Base-by-base conservation (phyloP, 2,888 invertebrate species). In the Drosophila quinaria region DNA sequence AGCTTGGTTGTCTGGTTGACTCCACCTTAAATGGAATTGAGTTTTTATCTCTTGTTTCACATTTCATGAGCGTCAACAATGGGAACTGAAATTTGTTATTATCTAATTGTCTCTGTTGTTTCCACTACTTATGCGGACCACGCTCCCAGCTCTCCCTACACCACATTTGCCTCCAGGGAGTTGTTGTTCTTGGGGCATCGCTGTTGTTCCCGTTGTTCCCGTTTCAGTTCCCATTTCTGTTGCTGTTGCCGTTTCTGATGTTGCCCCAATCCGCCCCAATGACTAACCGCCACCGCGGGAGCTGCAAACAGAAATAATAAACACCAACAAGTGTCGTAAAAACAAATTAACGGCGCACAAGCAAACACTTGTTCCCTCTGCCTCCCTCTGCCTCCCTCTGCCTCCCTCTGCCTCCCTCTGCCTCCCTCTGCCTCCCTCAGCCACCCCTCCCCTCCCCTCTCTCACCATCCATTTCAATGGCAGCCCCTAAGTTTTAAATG, bases 291-390 rank as follows among this genome's bases (percentile, higher is more conserved):
- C 82, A 67, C 33, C 73, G 70, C 77, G 80, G 83, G 80, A 82
- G 69, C 80, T 76, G 70, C 77, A 75, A 82, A 78, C 79, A 74
- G 68, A 80, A 78, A 80, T 82, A 80, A 80, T 80, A 80, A 80
- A 80, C 80, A 82, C 80, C 80, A 80, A 80, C 80, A 80, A 80
- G 80, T 80, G 80, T 80, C 80, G 83, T 80, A 80, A 80, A 80
- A 80, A 80, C 80, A 82, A 80, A 80, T 80, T 80, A 80, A 80
- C 83, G 80, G 80, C 80, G 76, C 83, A 65, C 80, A 80, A 69
- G 83, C 80, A 82, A 80, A 76, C 83, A 80, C 80, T 80, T 80
- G 80, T 80, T 74, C 64, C 70, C 62, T 46, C 70, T 31, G n/a
- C 29, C 29, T 29, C 29, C 29, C 29, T 29, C 29, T 35, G 29